These are phyloP conservation scores for Isurus oxyrinchus DNA, from an alignment of 2,113 vertebrate species.

Conservation along the genomic window DNA sequence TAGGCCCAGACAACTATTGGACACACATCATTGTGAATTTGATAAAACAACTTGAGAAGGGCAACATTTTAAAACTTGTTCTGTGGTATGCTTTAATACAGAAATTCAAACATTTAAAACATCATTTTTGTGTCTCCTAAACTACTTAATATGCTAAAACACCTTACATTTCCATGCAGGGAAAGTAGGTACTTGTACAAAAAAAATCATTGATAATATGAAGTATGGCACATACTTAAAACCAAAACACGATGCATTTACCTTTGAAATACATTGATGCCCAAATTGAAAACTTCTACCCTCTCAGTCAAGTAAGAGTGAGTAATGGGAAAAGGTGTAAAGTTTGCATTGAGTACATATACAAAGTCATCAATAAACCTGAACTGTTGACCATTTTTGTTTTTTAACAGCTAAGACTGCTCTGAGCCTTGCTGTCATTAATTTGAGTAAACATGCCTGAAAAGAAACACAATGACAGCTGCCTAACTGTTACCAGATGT, in stretches of 20 bases:
- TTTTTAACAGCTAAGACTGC: not conserved
- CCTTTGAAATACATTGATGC: not conserved
- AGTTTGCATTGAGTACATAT: not conserved
- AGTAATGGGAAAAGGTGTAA: not conserved
- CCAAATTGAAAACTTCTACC: not conserved
- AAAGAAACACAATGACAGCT: conserved; percentile 2
- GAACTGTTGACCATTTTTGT: conserved; percentile 9
- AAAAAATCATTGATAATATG: not conserved
- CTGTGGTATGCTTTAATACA: not conserved
- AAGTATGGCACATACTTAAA: not conserved
- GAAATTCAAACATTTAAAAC: not conserved
- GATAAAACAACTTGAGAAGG: not conserved
- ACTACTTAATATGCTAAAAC: not conserved
- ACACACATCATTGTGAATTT: not conserved
- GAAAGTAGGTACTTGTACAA: not conserved
- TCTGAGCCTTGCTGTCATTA: conserved; percentile 10
- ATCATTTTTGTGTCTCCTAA: not conserved
- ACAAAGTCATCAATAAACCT: not conserved
- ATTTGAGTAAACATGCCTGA: conserved; percentile 3
- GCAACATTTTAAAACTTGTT: not conserved
- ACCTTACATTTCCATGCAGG: not conserved
- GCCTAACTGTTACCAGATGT: conserved; percentile 34
- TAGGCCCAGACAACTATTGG: not conserved
- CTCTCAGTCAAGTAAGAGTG: not conserved
- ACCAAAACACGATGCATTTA: not conserved